Evolutionary conservation across 2,113 vertebrate genomes (phyloP).

Genomic region (Piaya cayana): DNA sequence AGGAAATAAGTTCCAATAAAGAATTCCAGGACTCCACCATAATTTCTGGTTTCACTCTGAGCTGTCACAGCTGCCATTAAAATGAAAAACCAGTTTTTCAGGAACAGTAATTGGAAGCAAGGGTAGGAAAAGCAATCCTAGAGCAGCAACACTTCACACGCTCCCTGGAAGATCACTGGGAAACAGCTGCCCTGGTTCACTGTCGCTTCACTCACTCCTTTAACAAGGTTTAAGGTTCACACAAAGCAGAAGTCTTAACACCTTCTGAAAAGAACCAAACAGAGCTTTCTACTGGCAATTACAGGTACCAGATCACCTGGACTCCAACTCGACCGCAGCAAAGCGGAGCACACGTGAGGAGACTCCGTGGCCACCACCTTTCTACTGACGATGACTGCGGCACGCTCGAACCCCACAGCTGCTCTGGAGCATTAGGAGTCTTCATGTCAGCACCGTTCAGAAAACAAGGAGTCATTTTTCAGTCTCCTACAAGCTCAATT

Average conservation of each 20-base stretch:
- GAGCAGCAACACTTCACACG: not conserved
- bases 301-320: not conserved
- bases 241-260: not conserved
- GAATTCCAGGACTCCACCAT: slow-evolving; percentile 7
- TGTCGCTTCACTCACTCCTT: not conserved
- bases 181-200: not conserved
- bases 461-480: not conserved
- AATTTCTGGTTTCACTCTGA: slow-evolving; percentile 39
- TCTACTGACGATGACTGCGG: accelerated
- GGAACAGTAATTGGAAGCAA: not conserved
- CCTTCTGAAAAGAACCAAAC: not conserved
- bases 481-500: not conserved
- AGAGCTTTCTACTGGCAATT: not conserved
- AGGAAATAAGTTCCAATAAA: not conserved
- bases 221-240: not conserved
- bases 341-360: no score
- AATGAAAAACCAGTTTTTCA: slow-evolving; percentile 40
- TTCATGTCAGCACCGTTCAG: not conserved
- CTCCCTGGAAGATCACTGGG: not conserved
- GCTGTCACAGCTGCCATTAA: slow-evolving; percentile 34
- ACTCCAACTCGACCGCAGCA: not conserved
- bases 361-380: not conserved
- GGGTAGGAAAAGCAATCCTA: not conserved
- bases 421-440: not conserved
- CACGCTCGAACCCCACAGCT: accelerated